A percentile compares a stretch with the other conserved stretches of the same genome.
phyloP scores from a whole-genome alignment of 2,113 vertebrate genomes.

The Chaetorhynchus papuensis region DNA sequence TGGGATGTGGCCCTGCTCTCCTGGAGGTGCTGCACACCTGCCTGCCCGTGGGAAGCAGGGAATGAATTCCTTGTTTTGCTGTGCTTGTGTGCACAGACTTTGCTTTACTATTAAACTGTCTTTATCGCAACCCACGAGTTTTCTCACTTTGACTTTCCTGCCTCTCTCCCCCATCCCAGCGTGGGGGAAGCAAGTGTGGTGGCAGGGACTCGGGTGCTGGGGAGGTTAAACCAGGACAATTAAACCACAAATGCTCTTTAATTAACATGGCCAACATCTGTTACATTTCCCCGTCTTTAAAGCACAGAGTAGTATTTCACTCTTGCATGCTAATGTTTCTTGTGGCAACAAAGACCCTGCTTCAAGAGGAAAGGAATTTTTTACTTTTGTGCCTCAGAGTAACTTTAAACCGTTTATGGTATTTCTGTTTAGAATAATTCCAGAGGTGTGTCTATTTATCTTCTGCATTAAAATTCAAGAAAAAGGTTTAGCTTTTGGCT shows the following conservation, averaged over 20 bases:
- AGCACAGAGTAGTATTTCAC: background rate
- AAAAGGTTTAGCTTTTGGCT: conserved; percentile 74
- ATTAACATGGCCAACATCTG: conserved; percentile 24
- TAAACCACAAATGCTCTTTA: background rate
- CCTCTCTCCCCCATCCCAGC: background rate
- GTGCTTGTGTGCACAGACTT: background rate
- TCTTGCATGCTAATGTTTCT: background rate
- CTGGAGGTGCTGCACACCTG: background rate
- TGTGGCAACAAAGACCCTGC: background rate
- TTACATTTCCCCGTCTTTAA: background rate
- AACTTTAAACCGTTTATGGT: conserved; percentile 52
- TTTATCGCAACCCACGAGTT: background rate
- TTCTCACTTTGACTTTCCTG: background rate
- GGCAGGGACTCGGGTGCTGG: background rate
- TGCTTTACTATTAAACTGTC: background rate
- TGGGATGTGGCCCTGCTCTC: background rate
- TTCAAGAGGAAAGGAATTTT: conserved; percentile 25
- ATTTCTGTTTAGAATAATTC: conserved; percentile 71
- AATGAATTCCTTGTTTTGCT: background rate
- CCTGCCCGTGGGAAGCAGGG: background rate
- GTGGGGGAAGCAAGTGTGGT: background rate
- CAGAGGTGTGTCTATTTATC: conserved; percentile 70
- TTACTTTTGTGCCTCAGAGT: conserved; percentile 25
- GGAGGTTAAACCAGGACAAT: background rate
- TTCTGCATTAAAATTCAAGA: conserved; percentile 76